Conservation (phyloP, 2,888 invertebrate species). For the Dolichopus griseipennis region DNA sequence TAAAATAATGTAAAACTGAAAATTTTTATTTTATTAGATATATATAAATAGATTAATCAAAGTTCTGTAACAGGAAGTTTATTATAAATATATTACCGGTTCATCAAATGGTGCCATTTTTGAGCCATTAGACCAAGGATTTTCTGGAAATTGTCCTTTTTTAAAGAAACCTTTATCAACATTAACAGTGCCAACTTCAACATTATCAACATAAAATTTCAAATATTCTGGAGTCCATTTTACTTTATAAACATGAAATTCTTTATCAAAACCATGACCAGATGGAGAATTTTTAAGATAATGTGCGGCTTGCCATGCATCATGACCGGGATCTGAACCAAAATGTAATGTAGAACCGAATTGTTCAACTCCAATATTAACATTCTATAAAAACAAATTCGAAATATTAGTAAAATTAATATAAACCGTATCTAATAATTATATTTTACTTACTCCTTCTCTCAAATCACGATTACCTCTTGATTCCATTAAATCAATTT, state of each 20-base stretch:
- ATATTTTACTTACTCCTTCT: background rate
- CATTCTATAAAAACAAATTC: constrained; percentile 27
- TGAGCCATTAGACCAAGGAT: constrained; percentile 30
- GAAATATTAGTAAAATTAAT: too few species aligned
- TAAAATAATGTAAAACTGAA: constrained; percentile 53
- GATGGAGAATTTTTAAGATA: constrained; percentile 20
- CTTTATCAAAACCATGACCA: constrained; percentile 14
- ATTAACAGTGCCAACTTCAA: constrained; percentile 45
- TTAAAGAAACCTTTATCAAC: constrained; percentile 58
- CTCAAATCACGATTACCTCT: constrained; percentile 53
- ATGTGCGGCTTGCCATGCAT: constrained; percentile 47
- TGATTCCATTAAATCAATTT: constrained; percentile 61
- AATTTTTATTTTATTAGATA: constrained; percentile 13
- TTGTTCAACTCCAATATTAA: constrained; percentile 52
- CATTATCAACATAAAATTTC: constrained; percentile 43
- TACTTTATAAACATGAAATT: constrained; percentile 56
- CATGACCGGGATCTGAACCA: constrained; percentile 51
- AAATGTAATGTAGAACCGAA: constrained; percentile 57
- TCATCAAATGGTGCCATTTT: constrained; percentile 64
- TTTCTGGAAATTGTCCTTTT: constrained; percentile 48
- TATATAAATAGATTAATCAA: too few species aligned
- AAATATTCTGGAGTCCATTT: constrained; percentile 52
- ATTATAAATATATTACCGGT: constrained; percentile 43
- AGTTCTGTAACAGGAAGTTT: too few species aligned
- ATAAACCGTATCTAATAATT: too few species aligned